A percentile compares a stretch with the other conserved stretches of the same genome.
Conservation (phyloP, 2,888 invertebrate species). For the Eilema griseolum region DNA sequence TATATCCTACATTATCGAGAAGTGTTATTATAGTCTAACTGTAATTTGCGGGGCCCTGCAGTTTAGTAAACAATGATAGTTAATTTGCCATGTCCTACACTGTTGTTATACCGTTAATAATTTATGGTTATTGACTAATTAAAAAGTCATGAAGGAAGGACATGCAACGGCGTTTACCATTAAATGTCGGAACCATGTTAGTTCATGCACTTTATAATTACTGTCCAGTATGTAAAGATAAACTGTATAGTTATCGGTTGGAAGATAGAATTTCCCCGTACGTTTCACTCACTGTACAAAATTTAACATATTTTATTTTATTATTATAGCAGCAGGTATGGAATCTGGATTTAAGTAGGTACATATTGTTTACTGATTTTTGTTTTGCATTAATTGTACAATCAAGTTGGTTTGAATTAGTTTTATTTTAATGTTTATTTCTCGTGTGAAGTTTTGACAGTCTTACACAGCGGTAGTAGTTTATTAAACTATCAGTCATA, state of each 20-base stretch:
- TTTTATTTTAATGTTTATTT: not conserved
- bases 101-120: slow-evolving; percentile 26
- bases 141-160: slow-evolving; percentile 15
- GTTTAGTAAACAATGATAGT: slow-evolving; percentile 36
- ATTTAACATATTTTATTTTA: too few relatives aligned
- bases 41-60: slow-evolving; percentile 37
- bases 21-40: slow-evolving; percentile 9
- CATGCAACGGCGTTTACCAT: slow-evolving; percentile 10
- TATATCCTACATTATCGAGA: slow-evolving; percentile 12
- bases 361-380: too few relatives aligned
- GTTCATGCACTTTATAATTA: not conserved
- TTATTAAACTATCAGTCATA: not conserved
- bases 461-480: not conserved
- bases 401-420: not conserved
- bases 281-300: too few relatives aligned
- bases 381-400: not conserved
- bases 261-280: not conserved
- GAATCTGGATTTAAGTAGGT: too few relatives aligned
- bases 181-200: slow-evolving; percentile 12
- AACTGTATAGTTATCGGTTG: not conserved
- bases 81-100: slow-evolving; percentile 30
- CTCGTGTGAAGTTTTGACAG: not conserved
- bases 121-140: slow-evolving; percentile 42
- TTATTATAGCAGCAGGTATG: too few relatives aligned
- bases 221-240: not conserved